phyloP scores from a whole-genome alignment of 2,797 vertebrate genomes.

The Crocidura indochinensis region DNA sequence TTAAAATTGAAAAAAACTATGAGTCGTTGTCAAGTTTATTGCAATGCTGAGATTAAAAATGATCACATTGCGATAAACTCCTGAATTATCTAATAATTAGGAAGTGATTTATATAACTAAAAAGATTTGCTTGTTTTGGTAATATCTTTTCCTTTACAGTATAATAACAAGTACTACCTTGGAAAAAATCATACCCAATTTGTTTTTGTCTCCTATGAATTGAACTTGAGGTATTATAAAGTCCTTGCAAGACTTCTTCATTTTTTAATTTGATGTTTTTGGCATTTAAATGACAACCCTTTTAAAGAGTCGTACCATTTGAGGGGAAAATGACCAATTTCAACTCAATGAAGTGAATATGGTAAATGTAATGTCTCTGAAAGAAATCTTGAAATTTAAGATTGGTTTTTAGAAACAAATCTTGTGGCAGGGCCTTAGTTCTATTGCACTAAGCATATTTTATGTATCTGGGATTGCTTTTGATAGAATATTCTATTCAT shows the following conservation, averaged over 20 bases:
- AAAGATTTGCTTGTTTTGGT: conserved; percentile 57
- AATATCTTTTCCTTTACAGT: conserved; percentile 67
- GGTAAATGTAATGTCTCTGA: conserved; percentile 73
- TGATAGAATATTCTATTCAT: conserved; percentile 82
- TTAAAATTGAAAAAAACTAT: conserved; percentile 46
- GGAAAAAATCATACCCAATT: conserved; percentile 67
- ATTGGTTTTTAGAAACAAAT: conserved; percentile 84
- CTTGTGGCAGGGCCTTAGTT: conserved; percentile 81
- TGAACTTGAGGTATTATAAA: conserved; percentile 71
- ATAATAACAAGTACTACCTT: conserved; percentile 78
- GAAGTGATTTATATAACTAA: conserved; percentile 65
- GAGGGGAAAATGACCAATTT: conserved; percentile 64
- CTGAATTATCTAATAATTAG: conserved; percentile 56
- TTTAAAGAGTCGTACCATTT: conserved; percentile 70
- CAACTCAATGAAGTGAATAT: conserved; percentile 73
- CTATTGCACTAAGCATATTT: conserved; percentile 83
- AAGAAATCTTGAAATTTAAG: conserved; percentile 79
- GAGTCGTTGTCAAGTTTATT: conserved; percentile 42
- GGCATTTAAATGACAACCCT: conserved; percentile 77
- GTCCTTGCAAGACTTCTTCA: conserved; percentile 66
- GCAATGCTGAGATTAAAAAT: conserved; percentile 53
- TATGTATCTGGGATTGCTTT: conserved; percentile 77
- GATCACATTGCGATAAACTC: conserved; percentile 49
- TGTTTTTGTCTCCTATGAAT: conserved; percentile 74
- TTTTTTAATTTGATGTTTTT: conserved; percentile 75